Conservation (phyloP, 2,888 invertebrate genomes). For the Oxystoma pomonae region DNA sequence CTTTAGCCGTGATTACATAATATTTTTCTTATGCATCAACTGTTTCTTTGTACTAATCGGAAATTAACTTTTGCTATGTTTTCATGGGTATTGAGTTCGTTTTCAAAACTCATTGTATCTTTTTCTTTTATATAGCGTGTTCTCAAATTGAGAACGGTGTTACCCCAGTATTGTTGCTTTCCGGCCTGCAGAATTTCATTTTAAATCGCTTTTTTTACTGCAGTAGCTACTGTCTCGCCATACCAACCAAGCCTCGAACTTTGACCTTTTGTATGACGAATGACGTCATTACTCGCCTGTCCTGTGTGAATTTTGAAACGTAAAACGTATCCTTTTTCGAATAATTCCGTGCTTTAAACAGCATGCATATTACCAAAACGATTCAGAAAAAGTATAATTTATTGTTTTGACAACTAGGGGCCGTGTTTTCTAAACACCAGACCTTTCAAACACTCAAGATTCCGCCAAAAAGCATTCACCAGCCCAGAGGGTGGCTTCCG, state of each 20-base stretch:
- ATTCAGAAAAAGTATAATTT: conserved; percentile 22
- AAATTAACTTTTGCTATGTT: no score
- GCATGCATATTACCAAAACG: background rate
- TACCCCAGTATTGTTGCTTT: no score
- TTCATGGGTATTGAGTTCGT: no score
- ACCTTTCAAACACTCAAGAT: conserved; percentile 66
- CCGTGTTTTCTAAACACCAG: conserved; percentile 44
- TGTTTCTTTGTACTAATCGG: no score
- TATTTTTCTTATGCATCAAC: no score
- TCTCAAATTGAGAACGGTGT: no score
- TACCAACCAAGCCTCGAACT: background rate
- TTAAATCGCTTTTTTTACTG: no score
- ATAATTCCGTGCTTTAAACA: conserved; percentile 9
- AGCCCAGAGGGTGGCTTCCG: conserved; percentile 77
- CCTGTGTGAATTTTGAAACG: background rate
- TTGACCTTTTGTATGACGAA: background rate
- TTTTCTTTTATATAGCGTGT: no score
- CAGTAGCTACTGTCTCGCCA: no score
- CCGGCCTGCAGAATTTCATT: no score
- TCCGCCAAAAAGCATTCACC: conserved; percentile 75
- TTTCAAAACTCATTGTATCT: no score
- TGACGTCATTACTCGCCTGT: background rate
- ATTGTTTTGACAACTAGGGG: conserved; percentile 42
- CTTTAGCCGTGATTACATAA: no score
- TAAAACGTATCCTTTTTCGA: conserved; percentile 12